These are phyloP conservation scores for Balearica regulorum DNA, from an alignment of 2,797 vertebrate species.

Conservation along the genomic window DNA sequence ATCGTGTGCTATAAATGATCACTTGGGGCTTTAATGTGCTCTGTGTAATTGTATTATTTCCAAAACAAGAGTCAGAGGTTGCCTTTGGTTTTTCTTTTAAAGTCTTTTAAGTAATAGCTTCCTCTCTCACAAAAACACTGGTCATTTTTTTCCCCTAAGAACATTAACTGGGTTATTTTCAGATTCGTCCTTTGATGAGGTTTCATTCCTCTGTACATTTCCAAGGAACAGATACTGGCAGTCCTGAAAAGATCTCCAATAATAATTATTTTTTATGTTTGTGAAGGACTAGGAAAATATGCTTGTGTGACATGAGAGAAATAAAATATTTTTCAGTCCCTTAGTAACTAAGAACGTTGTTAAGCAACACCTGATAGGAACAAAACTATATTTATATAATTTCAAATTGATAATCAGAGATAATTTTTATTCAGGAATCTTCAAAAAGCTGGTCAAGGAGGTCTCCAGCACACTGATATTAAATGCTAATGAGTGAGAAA, in stretches of 20 bases:
- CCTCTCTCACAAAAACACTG: neutral
- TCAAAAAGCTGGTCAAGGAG: neutral
- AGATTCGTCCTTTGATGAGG: neutral
- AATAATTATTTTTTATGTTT: neutral
- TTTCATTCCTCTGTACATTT: neutral
- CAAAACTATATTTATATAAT: neutral
- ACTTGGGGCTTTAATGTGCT: neutral
- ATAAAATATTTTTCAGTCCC: neutral
- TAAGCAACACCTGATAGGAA: neutral
- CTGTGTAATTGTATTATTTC: constrained; percentile 1
- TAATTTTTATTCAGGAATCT: neutral
- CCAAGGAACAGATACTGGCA: neutral
- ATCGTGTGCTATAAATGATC: neutral
- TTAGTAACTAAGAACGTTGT: neutral
- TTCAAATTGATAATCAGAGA: neutral
- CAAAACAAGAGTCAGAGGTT: constrained; percentile 27
- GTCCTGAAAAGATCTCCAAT: neutral
- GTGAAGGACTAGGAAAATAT: neutral
- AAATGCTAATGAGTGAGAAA: neutral
- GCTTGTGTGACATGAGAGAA: neutral
- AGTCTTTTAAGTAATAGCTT: neutral
- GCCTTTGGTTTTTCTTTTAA: constrained; percentile 1
- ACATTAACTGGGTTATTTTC: neutral
- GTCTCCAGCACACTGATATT: neutral
- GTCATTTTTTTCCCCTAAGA: neutral